These are phyloP conservation scores for Macrotis lagotis DNA, from an alignment of 2,113 vertebrate genomes.

Conservation along the genomic window DNA sequence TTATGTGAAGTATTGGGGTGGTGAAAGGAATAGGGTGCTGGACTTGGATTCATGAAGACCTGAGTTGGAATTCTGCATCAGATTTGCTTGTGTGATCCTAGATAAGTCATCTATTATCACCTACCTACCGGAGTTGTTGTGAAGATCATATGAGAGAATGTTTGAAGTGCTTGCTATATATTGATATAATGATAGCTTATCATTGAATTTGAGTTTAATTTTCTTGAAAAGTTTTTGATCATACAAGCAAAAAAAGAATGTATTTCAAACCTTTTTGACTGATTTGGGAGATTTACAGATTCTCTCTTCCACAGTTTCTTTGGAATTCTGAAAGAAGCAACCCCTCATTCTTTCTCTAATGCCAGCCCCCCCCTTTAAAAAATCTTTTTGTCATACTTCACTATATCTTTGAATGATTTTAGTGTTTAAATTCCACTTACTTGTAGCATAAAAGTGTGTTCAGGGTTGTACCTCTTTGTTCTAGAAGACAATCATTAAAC, in stretches of 20 bases:
- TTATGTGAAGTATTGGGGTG: not conserved
- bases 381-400: too few species aligned
- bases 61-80: not conserved
- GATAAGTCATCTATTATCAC: not conserved
- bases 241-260: conserved; percentile 28
- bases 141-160: not conserved
- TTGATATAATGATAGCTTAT: not conserved
- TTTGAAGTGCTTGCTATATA: not conserved
- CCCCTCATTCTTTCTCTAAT: not conserved
- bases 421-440: not conserved
- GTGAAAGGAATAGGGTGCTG: not conserved
- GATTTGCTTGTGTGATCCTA: too few species aligned
- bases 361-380: too few species aligned
- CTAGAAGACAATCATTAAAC: not conserved
- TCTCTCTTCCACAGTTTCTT: conserved; percentile 8
- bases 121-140: not conserved
- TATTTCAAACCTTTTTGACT: conserved; percentile 34
- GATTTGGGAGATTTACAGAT: conserved; percentile 5
- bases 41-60: not conserved
- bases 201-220: conserved; percentile 57
- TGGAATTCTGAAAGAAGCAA: conserved; percentile 42
- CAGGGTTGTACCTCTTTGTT: not conserved
- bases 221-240: conserved; percentile 52
- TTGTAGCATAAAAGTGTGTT: not conserved
- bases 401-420: not conserved